These are phyloP conservation scores for Poeciliopsis turneri DNA, from an alignment of 2,797 vertebrate genomes.

Conservation along the genomic window DNA sequence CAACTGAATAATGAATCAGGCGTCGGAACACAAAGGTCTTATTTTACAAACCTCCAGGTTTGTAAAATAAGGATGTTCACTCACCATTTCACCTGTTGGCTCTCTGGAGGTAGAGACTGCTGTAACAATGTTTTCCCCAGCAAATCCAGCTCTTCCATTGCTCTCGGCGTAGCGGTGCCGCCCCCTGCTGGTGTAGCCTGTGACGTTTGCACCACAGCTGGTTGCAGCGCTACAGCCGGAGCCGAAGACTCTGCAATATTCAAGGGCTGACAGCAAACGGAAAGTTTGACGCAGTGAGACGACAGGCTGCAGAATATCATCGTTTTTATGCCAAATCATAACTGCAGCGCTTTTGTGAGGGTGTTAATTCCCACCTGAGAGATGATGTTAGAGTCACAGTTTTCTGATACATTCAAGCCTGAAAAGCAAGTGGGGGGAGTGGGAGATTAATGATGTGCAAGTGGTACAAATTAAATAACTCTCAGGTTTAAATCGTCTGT, in stretches of 20 bases:
- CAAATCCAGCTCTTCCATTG: constrained; percentile 91
- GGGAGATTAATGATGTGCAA: not conserved
- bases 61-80: not conserved
- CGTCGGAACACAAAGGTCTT: not conserved
- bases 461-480: not conserved
- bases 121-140: constrained; percentile 93
- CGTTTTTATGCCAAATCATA: not conserved
- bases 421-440: not conserved
- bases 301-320: not conserved
- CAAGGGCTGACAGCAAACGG: constrained; percentile 77
- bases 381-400: constrained; percentile 76
- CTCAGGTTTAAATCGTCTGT: not conserved
- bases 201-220: constrained; percentile 56
- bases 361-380: constrained; percentile 85
- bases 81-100: constrained; percentile 94
- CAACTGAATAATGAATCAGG: not conserved
- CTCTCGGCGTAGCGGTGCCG: constrained; percentile 72
- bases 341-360: not conserved
- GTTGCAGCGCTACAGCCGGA: constrained; percentile 64
- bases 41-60: not conserved
- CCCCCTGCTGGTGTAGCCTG: constrained; percentile 45
- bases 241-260: constrained; percentile 75
- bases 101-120: constrained; percentile 92
- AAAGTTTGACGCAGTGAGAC: not conserved
- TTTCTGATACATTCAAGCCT: constrained; percentile 87